Conservation (phyloP, 2,797 vertebrate genomes). For the Myotis findleyi region DNA sequence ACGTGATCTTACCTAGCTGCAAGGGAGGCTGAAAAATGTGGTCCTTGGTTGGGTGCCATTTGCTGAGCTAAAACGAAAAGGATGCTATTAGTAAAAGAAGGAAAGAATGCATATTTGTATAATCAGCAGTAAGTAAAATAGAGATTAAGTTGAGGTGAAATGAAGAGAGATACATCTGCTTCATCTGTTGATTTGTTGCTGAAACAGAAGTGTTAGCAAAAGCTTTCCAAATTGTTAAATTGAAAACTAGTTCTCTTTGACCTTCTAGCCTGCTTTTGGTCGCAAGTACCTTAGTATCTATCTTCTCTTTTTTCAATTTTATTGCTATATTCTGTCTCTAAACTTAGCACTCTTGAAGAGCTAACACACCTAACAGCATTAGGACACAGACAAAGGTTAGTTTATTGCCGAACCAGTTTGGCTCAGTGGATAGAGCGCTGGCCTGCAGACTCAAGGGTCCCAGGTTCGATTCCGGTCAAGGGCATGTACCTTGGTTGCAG, state of each 20-base stretch:
- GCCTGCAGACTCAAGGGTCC: too few species aligned
- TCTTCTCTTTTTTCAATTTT: background rate
- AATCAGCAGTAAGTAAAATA: background rate
- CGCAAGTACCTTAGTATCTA: background rate
- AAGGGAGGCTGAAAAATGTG: background rate
- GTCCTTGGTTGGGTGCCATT: background rate
- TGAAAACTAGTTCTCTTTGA: conserved; percentile 1
- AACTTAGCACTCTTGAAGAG: background rate
- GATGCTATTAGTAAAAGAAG: background rate
- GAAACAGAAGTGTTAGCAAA: background rate
- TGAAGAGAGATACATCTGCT: background rate
- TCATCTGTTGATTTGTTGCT: background rate
- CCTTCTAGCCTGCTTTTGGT: background rate
- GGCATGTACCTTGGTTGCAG: too few species aligned
- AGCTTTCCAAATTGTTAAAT: conserved; percentile 45
- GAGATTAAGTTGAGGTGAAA: background rate
- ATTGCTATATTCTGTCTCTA: background rate
- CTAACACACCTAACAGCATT: background rate
- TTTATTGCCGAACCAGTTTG: too few species aligned
- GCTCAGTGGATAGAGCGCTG: too few species aligned
- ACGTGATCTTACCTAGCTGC: background rate
- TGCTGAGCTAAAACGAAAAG: conserved; percentile 42
- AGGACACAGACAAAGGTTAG: background rate
- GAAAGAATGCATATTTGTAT: background rate
- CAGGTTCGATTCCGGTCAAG: too few species aligned